Conservation (phyloP, 2,797 vertebrate genomes). For the Phrynocephalus guinanensis region DNA sequence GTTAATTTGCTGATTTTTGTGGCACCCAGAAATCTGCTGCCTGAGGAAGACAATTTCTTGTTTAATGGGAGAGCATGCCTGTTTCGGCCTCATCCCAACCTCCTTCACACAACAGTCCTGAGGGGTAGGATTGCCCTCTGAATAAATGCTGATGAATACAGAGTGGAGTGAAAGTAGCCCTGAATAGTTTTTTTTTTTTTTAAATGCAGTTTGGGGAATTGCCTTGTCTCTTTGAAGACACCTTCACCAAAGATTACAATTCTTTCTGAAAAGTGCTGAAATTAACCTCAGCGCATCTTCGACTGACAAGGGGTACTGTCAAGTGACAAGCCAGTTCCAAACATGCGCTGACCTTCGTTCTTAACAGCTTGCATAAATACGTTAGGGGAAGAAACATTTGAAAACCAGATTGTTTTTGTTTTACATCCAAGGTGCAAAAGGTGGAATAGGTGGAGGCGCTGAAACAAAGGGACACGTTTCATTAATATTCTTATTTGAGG, state of each 20-base stretch:
- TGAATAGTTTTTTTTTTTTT: not conserved
- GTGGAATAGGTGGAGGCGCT: not conserved
- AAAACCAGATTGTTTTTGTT: constrained; percentile 41
- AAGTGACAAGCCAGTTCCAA: constrained; percentile 23
- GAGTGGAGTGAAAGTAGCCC: not conserved
- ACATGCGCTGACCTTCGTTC: constrained; percentile 50
- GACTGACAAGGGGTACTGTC: constrained; percentile 38
- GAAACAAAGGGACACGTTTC: constrained; percentile 11
- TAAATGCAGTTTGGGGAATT: constrained; percentile 19
- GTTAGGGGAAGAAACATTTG: constrained; percentile 58
- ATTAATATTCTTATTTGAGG: constrained; percentile 42
- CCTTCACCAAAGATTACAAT: constrained; percentile 51
- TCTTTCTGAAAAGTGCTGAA: constrained; percentile 55
- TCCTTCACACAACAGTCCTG: not conserved
- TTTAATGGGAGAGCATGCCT: too few relatives aligned
- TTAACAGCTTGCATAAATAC: constrained; percentile 35
- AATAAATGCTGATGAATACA: not conserved
- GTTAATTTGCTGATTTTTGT: not conserved
- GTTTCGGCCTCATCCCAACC: too few relatives aligned
- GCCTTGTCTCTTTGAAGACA: constrained; percentile 41
- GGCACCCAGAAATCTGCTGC: not conserved
- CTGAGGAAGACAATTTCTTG: not conserved
- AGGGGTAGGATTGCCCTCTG: not conserved
- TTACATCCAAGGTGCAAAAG: constrained; percentile 55
- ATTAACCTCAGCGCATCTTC: constrained; percentile 50